Base-by-base conservation (phyloP, 2,888 invertebrate genomes). In the Microdon myrmicae region DNA sequence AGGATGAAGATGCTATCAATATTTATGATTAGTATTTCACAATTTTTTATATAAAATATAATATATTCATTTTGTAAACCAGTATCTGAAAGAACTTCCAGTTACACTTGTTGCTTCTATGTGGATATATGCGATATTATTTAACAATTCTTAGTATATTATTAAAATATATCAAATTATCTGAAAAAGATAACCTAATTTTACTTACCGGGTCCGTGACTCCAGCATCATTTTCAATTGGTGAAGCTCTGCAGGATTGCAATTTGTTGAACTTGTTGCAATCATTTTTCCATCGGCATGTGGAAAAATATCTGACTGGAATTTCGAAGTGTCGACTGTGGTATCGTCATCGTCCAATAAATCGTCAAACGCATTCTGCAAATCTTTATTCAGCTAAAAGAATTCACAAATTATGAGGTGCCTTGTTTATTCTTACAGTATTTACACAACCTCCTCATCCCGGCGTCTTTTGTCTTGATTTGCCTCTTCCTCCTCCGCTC, bases 291-390 rank as follows among this genome's bases (percentile, higher is more conserved):
- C 35, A 25, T 31, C 39, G 13, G 22, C 6, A 25, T 34, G 29
- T 9, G 34, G 32, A 0, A 67, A 25, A 14, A 69, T 23, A 41
- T 74, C 71, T 0, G 75, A 71, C 7, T 73, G 72, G 60, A 71
- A 75, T 67, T 75, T 73, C 2, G 72, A 84, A 82, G 73, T 86
- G 8, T 86, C 86, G 51, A 86, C 84, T 54, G 83, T 84, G 25
- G 81, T 85, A 66, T 87, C 86, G 67, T 87, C 87, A 55, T 88
- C 87, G 55, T 87, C 86, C 51, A 82, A 80, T 28, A 89, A 81
- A 72, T 89, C 88, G 68, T 87, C 86, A 72, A 90, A 86, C n/a
- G 85, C 88, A 74, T 85, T 85, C 60, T 82, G 83, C 45, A 90
- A 75, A 59, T 87, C 80, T 71, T 86, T 82, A 68, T 86, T 82